Percentiles rank a stretch among this genome's conserved stretches.
Evolutionary conservation across 2,113 vertebrate genomes (phyloP).

Genomic region (Rhinichthys klamathensis): DNA sequence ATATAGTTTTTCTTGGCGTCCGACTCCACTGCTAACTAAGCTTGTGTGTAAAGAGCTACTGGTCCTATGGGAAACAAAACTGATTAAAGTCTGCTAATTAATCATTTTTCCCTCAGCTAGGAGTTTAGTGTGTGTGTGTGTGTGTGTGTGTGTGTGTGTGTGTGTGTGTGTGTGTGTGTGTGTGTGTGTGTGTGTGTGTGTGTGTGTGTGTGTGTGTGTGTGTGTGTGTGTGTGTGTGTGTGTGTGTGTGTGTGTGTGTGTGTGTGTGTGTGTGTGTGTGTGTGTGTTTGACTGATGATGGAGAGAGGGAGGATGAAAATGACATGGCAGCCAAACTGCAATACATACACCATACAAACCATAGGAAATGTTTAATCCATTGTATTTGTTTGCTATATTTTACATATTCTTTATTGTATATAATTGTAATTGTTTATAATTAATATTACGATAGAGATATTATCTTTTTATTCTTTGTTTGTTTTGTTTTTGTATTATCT

Average conservation of each 20-base stretch:
- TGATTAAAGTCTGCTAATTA: conserved; percentile 73
- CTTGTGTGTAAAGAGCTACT: conserved; percentile 72
- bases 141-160: conserved; percentile 13
- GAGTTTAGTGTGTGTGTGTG: background rate
- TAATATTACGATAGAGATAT: background rate
- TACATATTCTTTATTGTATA: background rate
- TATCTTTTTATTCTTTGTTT: background rate
- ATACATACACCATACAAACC: background rate
- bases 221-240: conserved; percentile 2
- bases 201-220: conserved; percentile 1
- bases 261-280: background rate
- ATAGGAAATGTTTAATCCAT: background rate
- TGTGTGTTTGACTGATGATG: background rate
- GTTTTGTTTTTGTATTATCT: too few species aligned
- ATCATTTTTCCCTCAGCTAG: conserved; percentile 63
- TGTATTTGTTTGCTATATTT: background rate
- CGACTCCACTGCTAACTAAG: conserved; percentile 61
- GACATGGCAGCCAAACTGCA: background rate
- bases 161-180: background rate
- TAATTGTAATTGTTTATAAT: background rate
- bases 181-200: too few species aligned
- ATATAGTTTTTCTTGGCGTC: background rate
- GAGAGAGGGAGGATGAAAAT: background rate
- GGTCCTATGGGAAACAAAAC: conserved; percentile 66
- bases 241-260: conserved; percentile 3